Conservation (phyloP, 2,888 invertebrate genomes). For the Hipparchia semele region DNA sequence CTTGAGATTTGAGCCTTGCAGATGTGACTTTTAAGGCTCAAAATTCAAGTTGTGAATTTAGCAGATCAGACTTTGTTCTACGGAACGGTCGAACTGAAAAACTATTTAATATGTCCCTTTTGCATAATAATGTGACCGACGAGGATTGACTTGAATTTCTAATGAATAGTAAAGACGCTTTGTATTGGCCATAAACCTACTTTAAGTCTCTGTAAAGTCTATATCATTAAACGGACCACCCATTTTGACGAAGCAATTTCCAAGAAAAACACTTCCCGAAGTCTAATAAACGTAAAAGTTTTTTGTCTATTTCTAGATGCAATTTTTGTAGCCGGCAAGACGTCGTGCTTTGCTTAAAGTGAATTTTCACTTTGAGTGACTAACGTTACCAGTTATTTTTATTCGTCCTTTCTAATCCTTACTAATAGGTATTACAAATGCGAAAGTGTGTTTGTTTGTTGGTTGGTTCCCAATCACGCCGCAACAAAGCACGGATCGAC, state of each 20-base stretch:
- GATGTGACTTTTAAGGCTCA: too few species aligned
- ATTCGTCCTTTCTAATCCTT: too few species aligned
- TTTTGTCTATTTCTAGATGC: not conserved
- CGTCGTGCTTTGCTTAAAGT: too few species aligned
- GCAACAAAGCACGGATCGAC: too few species aligned
- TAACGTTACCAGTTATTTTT: too few species aligned
- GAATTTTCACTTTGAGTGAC: too few species aligned
- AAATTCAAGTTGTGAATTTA: too few species aligned
- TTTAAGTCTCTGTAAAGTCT: conserved; percentile 40
- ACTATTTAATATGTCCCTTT: not conserved
- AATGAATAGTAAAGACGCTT: conserved; percentile 14
- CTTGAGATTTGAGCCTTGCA: too few species aligned
- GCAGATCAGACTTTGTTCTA: too few species aligned
- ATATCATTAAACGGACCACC: conserved; percentile 59
- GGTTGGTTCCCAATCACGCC: too few species aligned
- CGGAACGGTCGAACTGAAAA: not conserved
- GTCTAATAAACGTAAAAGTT: not conserved
- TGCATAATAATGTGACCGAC: not conserved
- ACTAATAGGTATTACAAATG: too few species aligned
- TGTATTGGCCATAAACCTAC: conserved; percentile 40
- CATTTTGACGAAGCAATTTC: conserved; percentile 52
- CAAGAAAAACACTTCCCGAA: conserved; percentile 48
- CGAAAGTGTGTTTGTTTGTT: too few species aligned
- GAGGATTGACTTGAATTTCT: not conserved
- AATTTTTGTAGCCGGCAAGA: not conserved